These are phyloP conservation scores for Drepanosiphum platanoidis DNA, from an alignment of 2,888 invertebrate genomes.

Conservation along the genomic window DNA sequence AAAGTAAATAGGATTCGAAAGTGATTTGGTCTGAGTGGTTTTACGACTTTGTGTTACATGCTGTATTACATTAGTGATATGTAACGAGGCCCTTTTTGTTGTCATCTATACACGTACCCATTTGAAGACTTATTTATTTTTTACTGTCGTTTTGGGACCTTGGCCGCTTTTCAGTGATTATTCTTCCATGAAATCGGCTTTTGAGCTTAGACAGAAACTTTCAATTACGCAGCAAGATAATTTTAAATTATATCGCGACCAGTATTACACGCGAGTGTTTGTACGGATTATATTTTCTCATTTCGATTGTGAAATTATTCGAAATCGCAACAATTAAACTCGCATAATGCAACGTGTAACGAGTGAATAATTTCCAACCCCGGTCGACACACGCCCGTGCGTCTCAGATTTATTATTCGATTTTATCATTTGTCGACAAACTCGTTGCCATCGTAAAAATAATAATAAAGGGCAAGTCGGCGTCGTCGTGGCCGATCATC, in stretches of 20 bases:
- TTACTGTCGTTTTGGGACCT: conserved; percentile 45
- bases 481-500: not conserved
- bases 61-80: conserved; percentile 50
- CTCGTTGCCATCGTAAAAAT: not conserved
- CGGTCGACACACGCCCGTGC: not conserved
- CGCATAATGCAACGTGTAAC: not conserved
- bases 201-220: conserved; percentile 32
- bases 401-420: not conserved
- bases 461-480: not conserved
- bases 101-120: conserved; percentile 29
- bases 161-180: conserved; percentile 18
- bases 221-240: conserved; percentile 20
- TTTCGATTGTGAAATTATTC: not conserved
- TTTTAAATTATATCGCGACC: conserved; percentile 4
- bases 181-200: conserved; percentile 51
- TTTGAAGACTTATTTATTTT: conserved; percentile 52
- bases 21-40: conserved; percentile 50
- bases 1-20: conserved; percentile 54
- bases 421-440: not conserved
- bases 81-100: conserved; percentile 35
- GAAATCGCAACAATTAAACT: not conserved
- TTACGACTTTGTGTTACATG: conserved; percentile 52
- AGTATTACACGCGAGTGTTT: not conserved
- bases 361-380: not conserved
- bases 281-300: not conserved